Percentiles rank a stretch among this genome's conserved stretches.
Conservation (phyloP, 2,113 vertebrate species). For the Globicephala melas region DNA sequence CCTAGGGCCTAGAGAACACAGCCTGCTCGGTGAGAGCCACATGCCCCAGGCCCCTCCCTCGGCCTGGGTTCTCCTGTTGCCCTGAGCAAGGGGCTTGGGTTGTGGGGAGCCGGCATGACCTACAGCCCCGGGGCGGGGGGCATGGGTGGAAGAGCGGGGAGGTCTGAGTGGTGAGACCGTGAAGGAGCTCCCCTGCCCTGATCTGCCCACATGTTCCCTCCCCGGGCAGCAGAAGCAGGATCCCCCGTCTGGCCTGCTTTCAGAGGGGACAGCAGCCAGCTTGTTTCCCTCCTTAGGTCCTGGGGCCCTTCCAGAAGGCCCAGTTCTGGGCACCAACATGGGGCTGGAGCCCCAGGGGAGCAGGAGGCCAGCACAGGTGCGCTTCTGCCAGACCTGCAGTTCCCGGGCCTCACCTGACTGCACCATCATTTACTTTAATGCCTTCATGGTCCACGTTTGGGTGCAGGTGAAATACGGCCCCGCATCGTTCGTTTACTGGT, state of each 20-base stretch:
- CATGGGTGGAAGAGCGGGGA: neutral
- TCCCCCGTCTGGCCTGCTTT: neutral
- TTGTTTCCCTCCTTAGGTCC: neutral
- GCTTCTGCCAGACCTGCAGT: neutral
- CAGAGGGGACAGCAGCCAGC: neutral
- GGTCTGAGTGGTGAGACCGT: neutral
- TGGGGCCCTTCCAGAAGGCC: neutral
- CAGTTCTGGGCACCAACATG: neutral
- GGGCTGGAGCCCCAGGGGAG: neutral
- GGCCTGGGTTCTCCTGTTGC: neutral
- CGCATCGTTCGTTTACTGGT: neutral
- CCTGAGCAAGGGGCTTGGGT: neutral
- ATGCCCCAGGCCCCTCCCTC: neutral
- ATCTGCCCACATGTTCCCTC: neutral
- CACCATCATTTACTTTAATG: conserved; percentile 49
- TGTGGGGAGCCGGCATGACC: neutral
- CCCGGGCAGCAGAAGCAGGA: neutral
- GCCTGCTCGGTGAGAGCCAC: neutral
- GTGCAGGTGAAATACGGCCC: neutral
- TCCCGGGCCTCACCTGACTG: neutral
- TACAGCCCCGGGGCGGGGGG: no score
- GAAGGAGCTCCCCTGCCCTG: neutral
- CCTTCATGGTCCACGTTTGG: neutral
- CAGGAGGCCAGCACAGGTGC: neutral
- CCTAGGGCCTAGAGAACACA: neutral